These are phyloP conservation scores for Danio aesculapii DNA, from an alignment of 2,797 vertebrate species.

Conservation along the genomic window DNA sequence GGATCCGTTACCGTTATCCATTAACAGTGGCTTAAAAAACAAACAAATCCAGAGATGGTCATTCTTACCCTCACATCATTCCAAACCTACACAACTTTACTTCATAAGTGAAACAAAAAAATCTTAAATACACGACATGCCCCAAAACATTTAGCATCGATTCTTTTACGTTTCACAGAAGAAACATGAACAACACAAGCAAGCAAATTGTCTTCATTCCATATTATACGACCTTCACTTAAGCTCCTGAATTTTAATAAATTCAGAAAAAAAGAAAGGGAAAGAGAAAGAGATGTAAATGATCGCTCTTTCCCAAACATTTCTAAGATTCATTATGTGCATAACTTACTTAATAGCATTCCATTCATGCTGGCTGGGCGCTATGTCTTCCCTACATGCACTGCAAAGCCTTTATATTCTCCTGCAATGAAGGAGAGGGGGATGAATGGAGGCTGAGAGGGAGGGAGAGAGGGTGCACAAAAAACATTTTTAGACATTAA, in stretches of 20 bases:
- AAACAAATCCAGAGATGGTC: too few species aligned
- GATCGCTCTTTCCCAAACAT: conserved; percentile 79
- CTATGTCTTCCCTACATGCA: conserved; percentile 78
- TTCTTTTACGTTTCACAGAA: too few species aligned
- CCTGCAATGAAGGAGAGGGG: conserved; percentile 65
- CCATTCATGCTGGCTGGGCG: conserved; percentile 75
- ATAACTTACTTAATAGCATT: conserved; percentile 83
- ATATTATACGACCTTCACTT: not conserved
- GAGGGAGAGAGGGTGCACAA: conserved; percentile 49
- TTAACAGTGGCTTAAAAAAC: too few species aligned
- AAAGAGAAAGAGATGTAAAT: conserved; percentile 74
- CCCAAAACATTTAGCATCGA: too few species aligned
- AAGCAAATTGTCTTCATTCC: not conserved
- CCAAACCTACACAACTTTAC: too few species aligned
- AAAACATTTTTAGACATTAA: conserved; percentile 62
- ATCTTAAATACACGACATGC: too few species aligned
- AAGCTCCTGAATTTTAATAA: not conserved
- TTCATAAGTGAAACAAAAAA: too few species aligned
- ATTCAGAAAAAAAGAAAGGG: not conserved
- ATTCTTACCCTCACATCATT: too few species aligned
- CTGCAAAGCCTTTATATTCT: conserved; percentile 75
- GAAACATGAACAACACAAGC: not conserved
- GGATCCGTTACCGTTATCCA: too few species aligned
- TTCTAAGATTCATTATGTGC: conserved; percentile 81
- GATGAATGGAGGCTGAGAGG: conserved; percentile 61